Evolutionary conservation across 2,888 invertebrate genomes (phyloP).

Genomic region (Ditylenchus weischeri): DNA sequence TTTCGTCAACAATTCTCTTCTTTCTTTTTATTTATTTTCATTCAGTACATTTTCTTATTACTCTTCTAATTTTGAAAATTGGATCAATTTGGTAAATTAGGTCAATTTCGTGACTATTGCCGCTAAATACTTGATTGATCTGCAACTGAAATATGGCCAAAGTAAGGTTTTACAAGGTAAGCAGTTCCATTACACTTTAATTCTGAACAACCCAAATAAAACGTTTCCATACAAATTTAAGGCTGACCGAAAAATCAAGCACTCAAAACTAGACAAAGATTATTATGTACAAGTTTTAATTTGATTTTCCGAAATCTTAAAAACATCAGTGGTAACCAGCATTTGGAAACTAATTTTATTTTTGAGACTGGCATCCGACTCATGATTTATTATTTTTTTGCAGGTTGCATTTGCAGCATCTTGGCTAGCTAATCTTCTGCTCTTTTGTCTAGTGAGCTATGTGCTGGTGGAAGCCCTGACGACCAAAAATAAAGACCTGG

Average conservation of each 20-base stretch:
- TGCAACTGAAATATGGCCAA: not conserved
- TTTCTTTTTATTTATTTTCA: conserved; percentile 18
- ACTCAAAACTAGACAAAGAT: not conserved
- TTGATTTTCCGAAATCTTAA: no score
- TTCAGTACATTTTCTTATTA: not conserved
- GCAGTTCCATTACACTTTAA: no score
- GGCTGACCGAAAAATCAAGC: not conserved
- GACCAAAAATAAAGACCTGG: conserved; percentile 9
- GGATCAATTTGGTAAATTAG: not conserved
- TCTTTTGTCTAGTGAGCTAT: conserved; percentile 19
- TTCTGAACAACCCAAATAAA: no score
- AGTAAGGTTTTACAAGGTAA: no score
- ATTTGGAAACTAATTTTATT: no score
- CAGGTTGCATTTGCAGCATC: conserved; percentile 17
- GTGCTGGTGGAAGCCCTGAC: conserved; percentile 17
- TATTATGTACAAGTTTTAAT: not conserved
- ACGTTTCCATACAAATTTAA: no score
- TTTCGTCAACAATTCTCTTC: conserved; percentile 7
- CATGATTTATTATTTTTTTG: not conserved
- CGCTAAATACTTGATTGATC: conserved; percentile 7
- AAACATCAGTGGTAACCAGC: not conserved
- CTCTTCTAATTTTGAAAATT: not conserved
- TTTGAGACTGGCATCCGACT: not conserved
- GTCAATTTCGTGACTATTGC: not conserved
- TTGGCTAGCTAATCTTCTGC: conserved; percentile 22